Percentiles rank a stretch among this genome's conserved stretches.
Evolutionary conservation across 1,140 invertebrate genomes (phyloP).

Genomic region (Euwallacea fornicatus): DNA sequence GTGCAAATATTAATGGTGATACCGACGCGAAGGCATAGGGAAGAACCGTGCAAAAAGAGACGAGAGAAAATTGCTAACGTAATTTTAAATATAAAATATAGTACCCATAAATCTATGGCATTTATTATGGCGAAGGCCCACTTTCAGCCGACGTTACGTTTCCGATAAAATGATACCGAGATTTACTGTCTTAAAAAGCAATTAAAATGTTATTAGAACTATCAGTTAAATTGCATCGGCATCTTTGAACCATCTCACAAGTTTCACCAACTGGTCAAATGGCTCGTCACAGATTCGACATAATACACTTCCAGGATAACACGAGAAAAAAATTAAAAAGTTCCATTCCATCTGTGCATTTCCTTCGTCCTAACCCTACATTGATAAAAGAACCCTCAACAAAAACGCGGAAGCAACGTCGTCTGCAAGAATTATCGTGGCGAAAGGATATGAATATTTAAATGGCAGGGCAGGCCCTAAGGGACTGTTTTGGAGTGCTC

Average conservation of each 20-base stretch:
- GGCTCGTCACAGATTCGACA: background rate
- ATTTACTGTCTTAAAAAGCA: background rate
- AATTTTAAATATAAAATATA: conserved; percentile 4
- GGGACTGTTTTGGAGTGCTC: conserved; percentile 6
- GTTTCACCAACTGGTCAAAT: background rate
- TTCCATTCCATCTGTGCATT: background rate
- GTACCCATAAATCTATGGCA: background rate
- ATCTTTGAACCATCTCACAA: background rate
- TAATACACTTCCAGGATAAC: background rate
- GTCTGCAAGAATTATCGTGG: conserved; percentile 26
- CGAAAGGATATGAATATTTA: conserved; percentile 32
- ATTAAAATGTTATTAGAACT: background rate
- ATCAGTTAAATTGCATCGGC: background rate
- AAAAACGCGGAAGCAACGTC: conserved; percentile 14
- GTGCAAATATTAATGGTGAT: conserved; percentile 6
- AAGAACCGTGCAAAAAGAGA: background rate
- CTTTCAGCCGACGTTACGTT: background rate
- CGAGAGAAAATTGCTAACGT: background rate
- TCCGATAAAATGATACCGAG: background rate
- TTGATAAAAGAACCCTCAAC: background rate
- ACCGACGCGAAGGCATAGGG: background rate
- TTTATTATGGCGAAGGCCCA: background rate
- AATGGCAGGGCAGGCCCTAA: conserved; percentile 5
- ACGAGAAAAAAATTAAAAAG: background rate
- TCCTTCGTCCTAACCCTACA: background rate